Evolutionary conservation across 2,113 vertebrate species (phyloP), one percentile per base, ranked within the genome.

Genomic region (Zosterops lateralis): DNA sequence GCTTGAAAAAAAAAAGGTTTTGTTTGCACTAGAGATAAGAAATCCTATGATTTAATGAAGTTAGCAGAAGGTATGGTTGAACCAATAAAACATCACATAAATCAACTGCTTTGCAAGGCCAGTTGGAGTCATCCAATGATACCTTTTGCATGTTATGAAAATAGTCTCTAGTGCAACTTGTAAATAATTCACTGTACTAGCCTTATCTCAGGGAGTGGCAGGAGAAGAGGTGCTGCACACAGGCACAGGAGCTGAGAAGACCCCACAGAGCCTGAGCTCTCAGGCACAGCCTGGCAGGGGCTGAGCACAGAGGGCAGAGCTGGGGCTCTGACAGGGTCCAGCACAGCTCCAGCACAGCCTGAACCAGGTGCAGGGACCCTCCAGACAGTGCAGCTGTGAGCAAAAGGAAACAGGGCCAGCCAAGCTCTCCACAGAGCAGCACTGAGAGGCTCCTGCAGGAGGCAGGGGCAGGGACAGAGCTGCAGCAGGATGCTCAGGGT

Each of bases 221-320:
- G 17, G 34, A 61, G 20, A 17, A 51, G 32, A 42, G 3, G 38
- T 36, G 24, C 22, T 53, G 4, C 12, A 9, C 0, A 0, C 3
- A 5, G 8, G 21, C 56, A 48, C 17, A 13, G 66, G 71, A 67
- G 17, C 6, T 0, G 0, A 44, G 18, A 16, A 15, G 34, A 34
- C 2, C 25, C 15, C 1, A 0, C 14, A 10, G 12, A 31, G 50
- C 17, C 22, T 36, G 9, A 24, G 44, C 29, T 67, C 10, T 44
- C 13, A 47, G 19, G n/a, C 29, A 17, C 17, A 57, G 13, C 24
- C 58, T 6, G 42, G 42, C 20, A 22, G 42, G 17, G 18, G 5
- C 58, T 56, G 70, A n/a, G 38, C 29, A 14, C 0, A 0, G 14
- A 0, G 17, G 2, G 9, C 36, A 50, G 60, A 56, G 32, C n/a